Base-by-base conservation (phyloP, 2,888 invertebrate species). In the Acronicta leporina region DNA sequence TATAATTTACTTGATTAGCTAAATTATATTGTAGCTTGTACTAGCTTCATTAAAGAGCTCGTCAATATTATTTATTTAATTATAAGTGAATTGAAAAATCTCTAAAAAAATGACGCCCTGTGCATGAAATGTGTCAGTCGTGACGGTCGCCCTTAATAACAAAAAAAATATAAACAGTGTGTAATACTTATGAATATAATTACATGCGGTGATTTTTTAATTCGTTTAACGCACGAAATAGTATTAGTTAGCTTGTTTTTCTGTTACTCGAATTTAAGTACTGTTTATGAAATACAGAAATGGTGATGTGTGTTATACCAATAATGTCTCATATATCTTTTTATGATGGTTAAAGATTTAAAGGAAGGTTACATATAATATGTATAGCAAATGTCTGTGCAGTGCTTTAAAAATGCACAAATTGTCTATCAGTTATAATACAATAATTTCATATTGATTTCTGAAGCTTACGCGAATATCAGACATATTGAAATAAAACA, bases 221-320 rank as follows among this genome's bases (percentile, higher is more conserved):
- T 47, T 43, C 30, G 43, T 35, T 25, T 30, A 27, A 20, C 51
- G 58, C 64, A 64, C 64, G 48, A 58, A 67, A 35, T 64, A 48
- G 35, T 52, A 41, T n/a, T 16, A 11, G 9, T 64, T 58, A 67
- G 67, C 40, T 11, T 41, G 38, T 30, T 30, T 35, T 14, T 38
- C 2, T 50, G 41, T 11, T 63, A 44, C 33, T 35, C 42, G 8
- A 16, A 9, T 62, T 42, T 62, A 16, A 41, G 60, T 35, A 38
- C 5, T 16, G 15, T 48, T 41, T 53, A n/a, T 15, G 4, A 44
- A 27, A n/a, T 38, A 38, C 7, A n/a, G 6, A 6, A n/a, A 38
- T 6, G 20, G 20, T 4, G 1, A 6, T 38, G n/a, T 38, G 38
- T 7, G n/a, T 35, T 11, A 38, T 2, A 0, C 20, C 4, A 4